phyloP scores from a whole-genome alignment of 2,888 invertebrate species.

The Desoria tigrina region DNA sequence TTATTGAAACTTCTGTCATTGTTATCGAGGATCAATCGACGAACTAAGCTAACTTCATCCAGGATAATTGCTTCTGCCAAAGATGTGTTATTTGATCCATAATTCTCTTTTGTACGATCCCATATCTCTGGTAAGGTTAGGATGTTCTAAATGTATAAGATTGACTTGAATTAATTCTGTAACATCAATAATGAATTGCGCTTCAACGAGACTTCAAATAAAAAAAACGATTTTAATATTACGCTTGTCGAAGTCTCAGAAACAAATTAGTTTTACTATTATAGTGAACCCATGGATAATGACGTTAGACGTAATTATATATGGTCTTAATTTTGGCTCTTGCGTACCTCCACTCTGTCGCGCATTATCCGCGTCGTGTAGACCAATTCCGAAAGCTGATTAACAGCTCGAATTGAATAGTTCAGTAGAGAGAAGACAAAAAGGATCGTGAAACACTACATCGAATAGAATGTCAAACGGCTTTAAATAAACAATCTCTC shows the following conservation, averaged over 20 bases:
- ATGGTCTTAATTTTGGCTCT: too few relatives aligned
- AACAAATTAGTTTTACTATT: too few relatives aligned
- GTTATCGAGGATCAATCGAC: conserved; percentile 28
- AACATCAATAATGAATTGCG: too few relatives aligned
- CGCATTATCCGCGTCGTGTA: conserved; percentile 40
- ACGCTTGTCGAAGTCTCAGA: too few relatives aligned
- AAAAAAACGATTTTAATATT: too few relatives aligned
- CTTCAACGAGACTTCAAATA: too few relatives aligned
- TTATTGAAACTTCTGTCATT: conserved; percentile 17
- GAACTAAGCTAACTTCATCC: conserved; percentile 37
- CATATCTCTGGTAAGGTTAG: conserved; percentile 30
- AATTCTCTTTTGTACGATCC: conserved; percentile 3
- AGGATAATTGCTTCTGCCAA: conserved; percentile 34
- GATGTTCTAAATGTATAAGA: conserved; percentile 32
- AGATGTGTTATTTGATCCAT: conserved; percentile 23
- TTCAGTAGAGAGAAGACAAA: conserved; percentile 50
- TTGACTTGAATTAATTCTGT: too few relatives aligned
- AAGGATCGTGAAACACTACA: conserved; percentile 48
- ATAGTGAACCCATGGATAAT: too few relatives aligned
- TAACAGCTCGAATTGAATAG: conserved; percentile 49
- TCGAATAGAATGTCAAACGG: conserved; percentile 16
- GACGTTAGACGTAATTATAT: too few relatives aligned
- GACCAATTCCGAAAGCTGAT: conserved; percentile 39
- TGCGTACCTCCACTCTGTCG: conserved; percentile 48
- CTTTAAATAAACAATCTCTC: neutral